Conservation (phyloP, 2,797 vertebrate genomes). For the Rhincodon typus region DNA sequence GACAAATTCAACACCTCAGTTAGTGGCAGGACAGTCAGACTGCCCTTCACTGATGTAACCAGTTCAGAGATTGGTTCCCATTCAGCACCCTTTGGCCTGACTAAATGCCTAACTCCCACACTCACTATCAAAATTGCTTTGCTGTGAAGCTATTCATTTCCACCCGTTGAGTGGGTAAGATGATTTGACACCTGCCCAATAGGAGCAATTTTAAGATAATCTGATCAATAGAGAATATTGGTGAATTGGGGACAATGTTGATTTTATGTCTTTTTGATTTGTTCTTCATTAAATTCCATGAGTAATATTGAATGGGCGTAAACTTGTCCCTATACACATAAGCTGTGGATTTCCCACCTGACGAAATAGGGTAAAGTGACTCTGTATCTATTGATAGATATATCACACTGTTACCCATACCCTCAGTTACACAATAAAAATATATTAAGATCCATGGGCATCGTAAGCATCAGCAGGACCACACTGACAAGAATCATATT, state of each 20-base stretch:
- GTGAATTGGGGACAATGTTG: background rate
- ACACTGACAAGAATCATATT: background rate
- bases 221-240: background rate
- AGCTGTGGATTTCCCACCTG: background rate
- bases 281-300: background rate
- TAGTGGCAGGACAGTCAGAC: no score
- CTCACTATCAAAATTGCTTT: background rate
- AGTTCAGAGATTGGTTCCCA: no score
- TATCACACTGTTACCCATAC: background rate
- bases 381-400: background rate
- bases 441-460: background rate
- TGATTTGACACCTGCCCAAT: background rate
- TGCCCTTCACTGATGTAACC: no score
- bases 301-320: background rate
- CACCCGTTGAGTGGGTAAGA: no score
- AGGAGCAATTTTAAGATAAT: background rate
- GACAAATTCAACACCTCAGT: background rate
- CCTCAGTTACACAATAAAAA: background rate
- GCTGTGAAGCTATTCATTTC: background rate
- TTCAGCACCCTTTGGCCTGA: background rate
- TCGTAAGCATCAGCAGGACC: background rate
- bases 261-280: background rate
- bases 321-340: background rate
- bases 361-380: background rate
- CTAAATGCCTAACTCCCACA: no score